phyloP scores from a whole-genome alignment of 2,888 invertebrate genomes.

The Acholoe squamosa region DNA sequence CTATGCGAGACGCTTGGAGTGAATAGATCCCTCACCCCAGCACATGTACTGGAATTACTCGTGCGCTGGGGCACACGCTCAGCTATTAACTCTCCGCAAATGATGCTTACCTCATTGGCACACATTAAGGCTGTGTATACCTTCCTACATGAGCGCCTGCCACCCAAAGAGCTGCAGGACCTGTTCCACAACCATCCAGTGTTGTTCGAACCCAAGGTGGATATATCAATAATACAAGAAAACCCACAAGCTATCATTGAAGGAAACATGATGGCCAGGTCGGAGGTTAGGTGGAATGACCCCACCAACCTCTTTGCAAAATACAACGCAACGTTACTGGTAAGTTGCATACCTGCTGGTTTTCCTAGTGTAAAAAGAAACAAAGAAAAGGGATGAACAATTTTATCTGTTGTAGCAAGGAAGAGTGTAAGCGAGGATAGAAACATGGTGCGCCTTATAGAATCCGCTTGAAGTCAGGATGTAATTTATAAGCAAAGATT shows the following conservation, averaged over 20 bases:
- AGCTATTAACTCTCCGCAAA: slow-evolving; percentile 7
- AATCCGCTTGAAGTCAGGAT: too few relatives aligned
- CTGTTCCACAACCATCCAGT: slow-evolving; percentile 76
- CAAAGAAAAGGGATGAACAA: too few relatives aligned
- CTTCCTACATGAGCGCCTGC: slow-evolving; percentile 74
- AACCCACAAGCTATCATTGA: neutral
- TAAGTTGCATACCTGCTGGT: neutral
- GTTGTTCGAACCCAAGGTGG: slow-evolving; percentile 75
- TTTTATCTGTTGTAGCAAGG: too few relatives aligned
- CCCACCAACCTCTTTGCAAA: slow-evolving; percentile 77
- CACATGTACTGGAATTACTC: slow-evolving; percentile 73
- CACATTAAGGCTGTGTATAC: slow-evolving; percentile 78
- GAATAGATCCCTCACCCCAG: slow-evolving; percentile 71
- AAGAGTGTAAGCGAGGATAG: too few relatives aligned
- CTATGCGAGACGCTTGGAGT: slow-evolving; percentile 75
- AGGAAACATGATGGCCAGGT: slow-evolving; percentile 24
- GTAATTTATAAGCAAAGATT: too few relatives aligned
- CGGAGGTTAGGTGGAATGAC: slow-evolving; percentile 80
- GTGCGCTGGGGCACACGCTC: slow-evolving; percentile 74
- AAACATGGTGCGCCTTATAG: too few relatives aligned
- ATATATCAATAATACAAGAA: neutral
- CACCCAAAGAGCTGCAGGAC: slow-evolving; percentile 74
- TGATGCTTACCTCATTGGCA: slow-evolving; percentile 74
- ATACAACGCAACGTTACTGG: slow-evolving; percentile 61
- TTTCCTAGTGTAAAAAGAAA: too few relatives aligned